Percentiles rank a stretch among this genome's conserved stretches.
phyloP scores from a whole-genome alignment of 2,113 vertebrate species.

The Tyrannus savana region DNA sequence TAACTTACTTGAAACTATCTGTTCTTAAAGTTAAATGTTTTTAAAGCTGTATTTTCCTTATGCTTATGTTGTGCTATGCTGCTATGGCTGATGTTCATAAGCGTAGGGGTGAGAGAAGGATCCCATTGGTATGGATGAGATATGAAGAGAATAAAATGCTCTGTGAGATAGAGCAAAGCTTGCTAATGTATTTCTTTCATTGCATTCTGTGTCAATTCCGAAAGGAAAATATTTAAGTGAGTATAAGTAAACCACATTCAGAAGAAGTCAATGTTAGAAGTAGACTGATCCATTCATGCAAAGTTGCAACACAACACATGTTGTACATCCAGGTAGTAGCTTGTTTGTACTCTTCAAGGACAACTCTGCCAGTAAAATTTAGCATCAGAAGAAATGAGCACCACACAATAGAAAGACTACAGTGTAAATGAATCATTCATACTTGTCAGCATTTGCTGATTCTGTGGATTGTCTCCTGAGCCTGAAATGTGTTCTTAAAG shows the following conservation, averaged over 20 bases:
- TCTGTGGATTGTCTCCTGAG: background rate
- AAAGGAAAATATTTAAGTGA: background rate
- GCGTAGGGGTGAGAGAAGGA: background rate
- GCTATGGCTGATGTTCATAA: background rate
- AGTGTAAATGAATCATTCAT: background rate
- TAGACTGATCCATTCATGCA: background rate
- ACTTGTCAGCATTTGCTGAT: conserved; percentile 26
- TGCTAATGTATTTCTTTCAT: background rate
- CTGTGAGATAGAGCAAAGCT: background rate
- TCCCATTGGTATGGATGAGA: background rate
- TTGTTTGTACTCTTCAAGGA: conserved; percentile 11
- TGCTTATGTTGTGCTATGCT: background rate
- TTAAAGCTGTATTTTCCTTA: background rate
- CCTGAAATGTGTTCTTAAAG: background rate
- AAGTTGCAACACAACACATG: background rate
- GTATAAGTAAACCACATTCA: background rate
- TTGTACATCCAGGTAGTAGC: background rate
- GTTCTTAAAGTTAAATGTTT: background rate
- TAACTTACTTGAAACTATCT: background rate
- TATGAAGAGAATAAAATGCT: background rate
- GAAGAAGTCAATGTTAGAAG: background rate
- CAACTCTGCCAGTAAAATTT: background rate
- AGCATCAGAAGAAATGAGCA: background rate
- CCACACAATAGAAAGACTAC: background rate
- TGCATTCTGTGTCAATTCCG: background rate